A percentile compares a stretch with the other conserved stretches of the same genome.
Evolutionary conservation across 2,888 invertebrate species (phyloP).

Genomic region (Hydrotaea cyrtoneurina): DNA sequence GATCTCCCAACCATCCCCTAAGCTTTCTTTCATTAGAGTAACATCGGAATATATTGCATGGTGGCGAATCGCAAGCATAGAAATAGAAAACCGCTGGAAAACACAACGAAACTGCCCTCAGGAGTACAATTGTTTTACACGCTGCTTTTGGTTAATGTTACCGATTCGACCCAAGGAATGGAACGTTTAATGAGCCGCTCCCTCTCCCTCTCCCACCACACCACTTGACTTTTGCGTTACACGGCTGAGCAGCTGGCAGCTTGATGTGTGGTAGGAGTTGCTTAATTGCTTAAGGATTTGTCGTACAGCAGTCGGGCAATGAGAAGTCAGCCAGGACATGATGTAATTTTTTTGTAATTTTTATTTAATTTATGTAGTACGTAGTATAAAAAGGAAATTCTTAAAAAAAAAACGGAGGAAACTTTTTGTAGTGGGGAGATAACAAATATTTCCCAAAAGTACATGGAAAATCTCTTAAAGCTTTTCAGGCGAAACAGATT

Average conservation of each 20-base stretch:
- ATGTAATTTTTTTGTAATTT: not conserved
- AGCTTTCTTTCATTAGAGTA: not conserved
- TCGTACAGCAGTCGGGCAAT: not conserved
- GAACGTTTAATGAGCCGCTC: conserved; percentile 49
- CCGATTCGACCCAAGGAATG: not conserved
- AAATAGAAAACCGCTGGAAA: not conserved
- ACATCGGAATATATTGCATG: not conserved
- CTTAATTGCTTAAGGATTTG: conserved; percentile 9
- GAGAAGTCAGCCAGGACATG: not conserved
- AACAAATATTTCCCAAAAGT: not conserved
- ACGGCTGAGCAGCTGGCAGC: not conserved
- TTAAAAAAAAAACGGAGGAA: not conserved
- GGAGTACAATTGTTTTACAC: conserved; percentile 51
- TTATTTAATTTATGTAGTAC: not conserved
- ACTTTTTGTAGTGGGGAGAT: not conserved
- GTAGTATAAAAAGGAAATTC: not conserved
- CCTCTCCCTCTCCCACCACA: not conserved
- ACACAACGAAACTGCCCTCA: conserved; percentile 46
- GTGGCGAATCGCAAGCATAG: not conserved
- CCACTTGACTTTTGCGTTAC: not conserved
- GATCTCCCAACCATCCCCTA: not conserved
- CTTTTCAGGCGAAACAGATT: not conserved
- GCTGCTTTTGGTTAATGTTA: conserved; percentile 22
- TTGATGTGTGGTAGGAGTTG: not conserved
- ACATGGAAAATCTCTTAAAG: conserved; percentile 12